Conservation (phyloP, 2,797 vertebrate species). For the Enteromius afrohamiltoni region DNA sequence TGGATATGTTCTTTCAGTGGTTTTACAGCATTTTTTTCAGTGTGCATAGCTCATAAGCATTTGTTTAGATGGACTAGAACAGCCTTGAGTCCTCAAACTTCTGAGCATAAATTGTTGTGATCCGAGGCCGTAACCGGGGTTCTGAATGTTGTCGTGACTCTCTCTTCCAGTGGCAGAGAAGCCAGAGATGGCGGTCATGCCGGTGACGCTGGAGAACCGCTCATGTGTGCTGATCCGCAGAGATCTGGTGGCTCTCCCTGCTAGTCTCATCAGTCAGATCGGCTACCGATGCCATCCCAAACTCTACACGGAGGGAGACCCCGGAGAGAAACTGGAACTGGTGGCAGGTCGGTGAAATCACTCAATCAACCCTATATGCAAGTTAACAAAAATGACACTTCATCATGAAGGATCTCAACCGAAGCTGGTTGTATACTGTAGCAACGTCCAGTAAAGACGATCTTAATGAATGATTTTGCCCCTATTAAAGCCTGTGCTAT, state of each 20-base stretch:
- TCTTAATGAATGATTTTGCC: not conserved
- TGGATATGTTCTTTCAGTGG: not conserved
- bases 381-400: not conserved
- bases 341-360: slow-evolving; percentile 86
- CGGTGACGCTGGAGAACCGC: slow-evolving; percentile 88
- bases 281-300: slow-evolving; percentile 98
- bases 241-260: slow-evolving; percentile 94
- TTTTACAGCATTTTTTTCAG: no score
- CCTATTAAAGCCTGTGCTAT: not conserved
- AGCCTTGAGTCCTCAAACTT: not conserved
- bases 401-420: not conserved
- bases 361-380: not conserved
- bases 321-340: slow-evolving; percentile 96
- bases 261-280: slow-evolving; percentile 98
- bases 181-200: slow-evolving; percentile 82
- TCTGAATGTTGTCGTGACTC: slow-evolving; percentile 46
- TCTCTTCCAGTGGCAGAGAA: slow-evolving; percentile 85
- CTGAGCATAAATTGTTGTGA: not conserved
- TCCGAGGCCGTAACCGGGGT: slow-evolving; percentile 28
- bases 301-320: slow-evolving; percentile 97
- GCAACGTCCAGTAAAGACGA: not conserved
- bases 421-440: not conserved
- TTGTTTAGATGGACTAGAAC: not conserved
- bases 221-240: slow-evolving; percentile 96
- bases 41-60: not conserved